A percentile compares a stretch with the other conserved stretches of the same genome.
Evolutionary conservation across 2,113 vertebrate species (phyloP).

Genomic region (Platysteira castanea): DNA sequence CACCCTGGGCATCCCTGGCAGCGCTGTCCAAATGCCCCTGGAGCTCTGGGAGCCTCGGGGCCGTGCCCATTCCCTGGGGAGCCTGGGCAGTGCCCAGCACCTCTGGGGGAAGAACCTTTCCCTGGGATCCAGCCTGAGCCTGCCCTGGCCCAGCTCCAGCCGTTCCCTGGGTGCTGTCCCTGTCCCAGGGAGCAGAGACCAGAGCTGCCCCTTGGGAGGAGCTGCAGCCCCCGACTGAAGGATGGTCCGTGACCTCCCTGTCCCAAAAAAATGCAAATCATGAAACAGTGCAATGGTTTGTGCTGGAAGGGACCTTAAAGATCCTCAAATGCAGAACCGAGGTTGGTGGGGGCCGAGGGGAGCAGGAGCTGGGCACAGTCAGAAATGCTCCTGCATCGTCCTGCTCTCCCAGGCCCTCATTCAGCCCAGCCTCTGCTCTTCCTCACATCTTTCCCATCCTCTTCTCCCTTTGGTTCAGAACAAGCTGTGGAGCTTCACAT

Average conservation of each 20-base stretch:
- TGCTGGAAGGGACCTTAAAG: background rate
- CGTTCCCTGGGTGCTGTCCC: rapidly evolving
- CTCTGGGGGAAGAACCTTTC: background rate
- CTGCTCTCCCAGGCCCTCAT: background rate
- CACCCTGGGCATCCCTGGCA: background rate
- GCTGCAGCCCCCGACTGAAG: rapidly evolving
- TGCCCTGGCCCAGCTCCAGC: background rate
- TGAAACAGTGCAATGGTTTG: background rate
- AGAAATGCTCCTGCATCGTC: background rate
- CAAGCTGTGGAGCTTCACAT: background rate
- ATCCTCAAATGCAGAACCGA: background rate
- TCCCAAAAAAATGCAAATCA: background rate
- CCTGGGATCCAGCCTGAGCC: background rate
- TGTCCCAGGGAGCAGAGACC: background rate
- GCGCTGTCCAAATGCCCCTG: background rate
- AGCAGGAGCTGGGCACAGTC: background rate
- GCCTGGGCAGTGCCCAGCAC: background rate
- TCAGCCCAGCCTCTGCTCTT: background rate
- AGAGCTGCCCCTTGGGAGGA: background rate
- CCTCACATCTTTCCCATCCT: background rate
- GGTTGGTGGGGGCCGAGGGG: background rate
- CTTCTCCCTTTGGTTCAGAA: background rate
- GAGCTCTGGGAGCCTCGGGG: background rate
- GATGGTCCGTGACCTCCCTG: rapidly evolving
- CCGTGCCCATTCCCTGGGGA: background rate